Percentiles rank a stretch among this genome's conserved stretches.
Evolutionary conservation across 2,888 invertebrate species (phyloP).

Genomic region (Hymenopus coronatus): DNA sequence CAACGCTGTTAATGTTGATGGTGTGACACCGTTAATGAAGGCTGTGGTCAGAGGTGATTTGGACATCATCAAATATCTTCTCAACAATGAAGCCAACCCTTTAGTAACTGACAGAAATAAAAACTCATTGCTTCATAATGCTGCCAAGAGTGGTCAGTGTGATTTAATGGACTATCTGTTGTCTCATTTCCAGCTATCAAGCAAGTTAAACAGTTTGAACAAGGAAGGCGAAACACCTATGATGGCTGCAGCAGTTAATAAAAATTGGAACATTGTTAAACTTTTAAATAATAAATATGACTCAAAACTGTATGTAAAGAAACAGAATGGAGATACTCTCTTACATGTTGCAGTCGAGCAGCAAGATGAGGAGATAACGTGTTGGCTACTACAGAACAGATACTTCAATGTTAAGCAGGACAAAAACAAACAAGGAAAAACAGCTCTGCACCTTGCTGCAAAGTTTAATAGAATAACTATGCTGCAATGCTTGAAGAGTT

Average conservation of each 20-base stretch:
- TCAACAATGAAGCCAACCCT: neutral
- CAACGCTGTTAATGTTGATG: neutral
- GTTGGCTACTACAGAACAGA: neutral
- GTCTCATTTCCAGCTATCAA: neutral
- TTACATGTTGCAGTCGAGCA: neutral
- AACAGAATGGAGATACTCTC: neutral
- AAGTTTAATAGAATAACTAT: neutral
- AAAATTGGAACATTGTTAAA: neutral
- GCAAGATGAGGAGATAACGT: neutral
- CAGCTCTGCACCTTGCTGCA: neutral
- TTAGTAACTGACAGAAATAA: neutral
- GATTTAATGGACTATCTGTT: neutral
- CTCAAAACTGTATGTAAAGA: neutral
- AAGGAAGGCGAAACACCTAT: neutral
- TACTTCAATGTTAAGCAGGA: neutral
- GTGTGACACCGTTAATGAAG: neutral
- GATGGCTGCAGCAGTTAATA: neutral
- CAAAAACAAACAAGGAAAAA: neutral
- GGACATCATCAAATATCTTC: neutral
- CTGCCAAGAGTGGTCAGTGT: neutral
- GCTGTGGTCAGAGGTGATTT: neutral
- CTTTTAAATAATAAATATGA: neutral
- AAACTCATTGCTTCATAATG: neutral
- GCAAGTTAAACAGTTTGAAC: neutral
- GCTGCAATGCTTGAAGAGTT: neutral